Base-by-base conservation (phyloP, 2,797 vertebrate genomes). In the Mus caroli region DNA sequence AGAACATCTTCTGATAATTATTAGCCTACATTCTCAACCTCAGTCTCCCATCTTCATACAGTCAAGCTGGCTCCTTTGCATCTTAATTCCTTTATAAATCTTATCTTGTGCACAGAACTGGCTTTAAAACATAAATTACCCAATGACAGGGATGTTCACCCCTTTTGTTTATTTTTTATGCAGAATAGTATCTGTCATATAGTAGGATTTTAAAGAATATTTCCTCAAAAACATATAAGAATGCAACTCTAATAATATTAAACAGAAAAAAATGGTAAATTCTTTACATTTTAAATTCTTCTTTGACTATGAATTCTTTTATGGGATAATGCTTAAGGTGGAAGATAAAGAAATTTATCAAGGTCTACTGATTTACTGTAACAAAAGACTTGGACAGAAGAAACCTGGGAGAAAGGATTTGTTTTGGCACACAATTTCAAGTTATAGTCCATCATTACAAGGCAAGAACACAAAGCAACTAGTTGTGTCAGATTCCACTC, bases 261-360 rank as follows among this genome's bases (percentile, higher is more conserved):
- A 82, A 4, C 0, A 56, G 26, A 40, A 40, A 85, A 86, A 43
- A 19, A 14, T 43, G 1, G 10, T 34, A 96, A 64, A 3, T 85
- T 50, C 24, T 11, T 92, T 31, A 26, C 78, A 86, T 14, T 94
- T 88, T 7, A 64, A 94, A 79, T 17, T n/a, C 10, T 54, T 12
- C 13, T 91, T 94, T 90, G 19, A 60, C 19, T 94, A 19, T 88
- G 40, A 75, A 76, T 94, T 92, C 26, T 60, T 19, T 22, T 83
- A 19, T 71, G 22, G 37, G 11, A 62, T 37, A 56, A 69, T 34
- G 5, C 1, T 89, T 31, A 80, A 82, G 20, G 22, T 10, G 56
- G 14, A 46, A 86, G 24, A 26, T 40, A 31, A 92, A 88, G 17
- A 37, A 79, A 34, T 93, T 17, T 69, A 69, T n/a, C 15, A 69